phyloP scores from a whole-genome alignment of 2,888 invertebrate genomes.

The Clusia tigrina region DNA sequence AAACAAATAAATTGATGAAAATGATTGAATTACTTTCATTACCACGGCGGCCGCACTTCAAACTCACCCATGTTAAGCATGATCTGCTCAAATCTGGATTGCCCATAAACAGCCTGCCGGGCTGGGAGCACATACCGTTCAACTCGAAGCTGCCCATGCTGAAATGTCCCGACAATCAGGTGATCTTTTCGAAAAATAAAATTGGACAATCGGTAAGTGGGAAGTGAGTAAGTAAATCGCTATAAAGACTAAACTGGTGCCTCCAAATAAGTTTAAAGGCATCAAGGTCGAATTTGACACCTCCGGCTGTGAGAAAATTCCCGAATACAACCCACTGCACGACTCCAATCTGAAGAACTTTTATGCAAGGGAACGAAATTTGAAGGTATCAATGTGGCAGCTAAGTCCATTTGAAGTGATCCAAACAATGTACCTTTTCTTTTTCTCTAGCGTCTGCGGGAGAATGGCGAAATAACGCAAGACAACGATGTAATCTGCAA shows the following conservation, averaged over 20 bases:
- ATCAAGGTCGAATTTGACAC: constrained; percentile 55
- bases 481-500: constrained; percentile 71
- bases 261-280: constrained; percentile 47
- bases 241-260: neutral
- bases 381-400: constrained; percentile 43
- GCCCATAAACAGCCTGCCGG: constrained; percentile 61
- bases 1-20: no score
- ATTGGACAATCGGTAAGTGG: constrained; percentile 58
- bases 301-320: constrained; percentile 47
- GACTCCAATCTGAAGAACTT: constrained; percentile 69
- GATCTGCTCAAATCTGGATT: constrained; percentile 48
- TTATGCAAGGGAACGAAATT: constrained; percentile 63
- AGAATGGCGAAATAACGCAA: constrained; percentile 68
- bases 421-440: neutral
- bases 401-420: neutral
- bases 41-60: constrained; percentile 47
- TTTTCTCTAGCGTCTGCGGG: constrained; percentile 62
- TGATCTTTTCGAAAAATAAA: constrained; percentile 62
- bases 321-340: constrained; percentile 69
- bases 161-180: constrained; percentile 61
- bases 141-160: constrained; percentile 62
- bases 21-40: constrained; percentile 59
- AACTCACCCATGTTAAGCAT: constrained; percentile 28
- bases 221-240: no score
- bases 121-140: constrained; percentile 61